Evolutionary conservation across 2,113 vertebrate genomes (phyloP).

Genomic region (Dipodomys stephensi): DNA sequence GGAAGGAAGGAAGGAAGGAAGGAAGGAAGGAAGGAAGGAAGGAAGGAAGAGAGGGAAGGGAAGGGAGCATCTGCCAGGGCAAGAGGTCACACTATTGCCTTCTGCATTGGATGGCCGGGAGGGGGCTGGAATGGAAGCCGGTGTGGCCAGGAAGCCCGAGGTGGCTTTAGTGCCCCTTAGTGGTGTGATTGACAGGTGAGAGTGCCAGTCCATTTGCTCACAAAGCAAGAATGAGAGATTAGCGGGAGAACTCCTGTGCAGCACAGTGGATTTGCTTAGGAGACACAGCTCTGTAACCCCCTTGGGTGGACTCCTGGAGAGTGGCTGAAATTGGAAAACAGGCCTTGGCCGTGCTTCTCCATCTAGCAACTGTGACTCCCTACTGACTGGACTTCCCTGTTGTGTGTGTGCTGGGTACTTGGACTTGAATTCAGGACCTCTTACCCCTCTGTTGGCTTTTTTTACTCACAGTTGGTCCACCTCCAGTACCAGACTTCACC

Average conservation of each 20-base stretch:
- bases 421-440: no score
- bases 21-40: no score
- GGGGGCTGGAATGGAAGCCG: background rate
- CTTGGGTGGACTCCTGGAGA: background rate
- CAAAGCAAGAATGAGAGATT: background rate
- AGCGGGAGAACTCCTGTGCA: no score
- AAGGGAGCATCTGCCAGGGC: no score
- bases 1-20: no score
- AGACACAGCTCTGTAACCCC: background rate
- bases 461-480: no score
- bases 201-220: background rate
- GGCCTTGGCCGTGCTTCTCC: background rate
- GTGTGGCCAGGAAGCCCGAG: background rate
- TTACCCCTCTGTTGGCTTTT: no score
- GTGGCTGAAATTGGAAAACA: background rate
- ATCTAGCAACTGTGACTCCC: background rate
- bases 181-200: background rate
- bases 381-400: background rate
- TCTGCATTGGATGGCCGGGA: no score
- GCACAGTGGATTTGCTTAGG: background rate
- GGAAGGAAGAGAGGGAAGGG: no score
- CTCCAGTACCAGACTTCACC: no score
- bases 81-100: no score
- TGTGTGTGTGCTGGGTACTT: no score
- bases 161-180: background rate